Evolutionary conservation across 2,888 invertebrate species (phyloP).

Genomic region (Harpalus rufipes): DNA sequence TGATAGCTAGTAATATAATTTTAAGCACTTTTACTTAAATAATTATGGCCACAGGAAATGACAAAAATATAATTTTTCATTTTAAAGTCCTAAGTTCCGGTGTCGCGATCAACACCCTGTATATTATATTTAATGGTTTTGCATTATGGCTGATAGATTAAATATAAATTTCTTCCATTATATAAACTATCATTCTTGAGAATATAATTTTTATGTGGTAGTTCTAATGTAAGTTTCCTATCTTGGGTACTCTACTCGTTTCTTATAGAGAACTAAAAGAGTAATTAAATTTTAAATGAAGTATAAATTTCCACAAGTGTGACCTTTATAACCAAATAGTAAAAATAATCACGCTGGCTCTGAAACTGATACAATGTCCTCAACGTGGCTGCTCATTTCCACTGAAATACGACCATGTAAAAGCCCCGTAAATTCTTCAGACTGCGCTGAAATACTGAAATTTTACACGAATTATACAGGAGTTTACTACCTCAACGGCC

Average conservation of each 20-base stretch:
- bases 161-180: too few species aligned
- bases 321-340: constrained; percentile 22
- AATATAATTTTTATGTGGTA: neutral
- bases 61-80: too few species aligned
- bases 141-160: too few species aligned
- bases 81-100: too few species aligned
- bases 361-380: constrained; percentile 29
- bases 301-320: constrained; percentile 20
- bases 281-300: constrained; percentile 5
- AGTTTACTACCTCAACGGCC: neutral
- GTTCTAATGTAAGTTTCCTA: neutral
- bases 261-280: neutral
- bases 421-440: constrained; percentile 12
- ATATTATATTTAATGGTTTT: too few species aligned
- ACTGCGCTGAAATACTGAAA: constrained; percentile 3
- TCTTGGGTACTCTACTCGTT: neutral
- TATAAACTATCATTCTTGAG: too few species aligned
- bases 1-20: too few species aligned
- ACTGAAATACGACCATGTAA: constrained; percentile 22
- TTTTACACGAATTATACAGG: constrained; percentile 6
- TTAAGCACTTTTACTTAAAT: too few species aligned
- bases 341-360: neutral
- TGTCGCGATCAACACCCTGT: too few species aligned
- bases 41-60: too few species aligned
- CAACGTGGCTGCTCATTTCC: constrained; percentile 12